A percentile compares a stretch with the other conserved stretches of the same genome.
Evolutionary conservation across 2,113 vertebrate species (phyloP).

Genomic region (Lophura nycthemera): DNA sequence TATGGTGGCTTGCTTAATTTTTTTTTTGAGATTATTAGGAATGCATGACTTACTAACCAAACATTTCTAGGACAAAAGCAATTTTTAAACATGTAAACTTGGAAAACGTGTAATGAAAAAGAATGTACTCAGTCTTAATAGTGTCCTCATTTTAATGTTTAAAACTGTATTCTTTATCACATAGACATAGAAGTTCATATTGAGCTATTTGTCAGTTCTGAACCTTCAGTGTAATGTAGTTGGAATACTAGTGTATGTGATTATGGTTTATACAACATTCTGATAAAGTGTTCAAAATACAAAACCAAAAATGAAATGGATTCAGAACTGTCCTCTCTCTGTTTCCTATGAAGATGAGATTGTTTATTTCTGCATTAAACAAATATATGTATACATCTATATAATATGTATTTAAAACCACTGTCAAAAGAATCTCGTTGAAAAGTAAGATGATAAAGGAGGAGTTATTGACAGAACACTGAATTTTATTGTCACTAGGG

Average conservation of each 20-base stretch:
- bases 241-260: not conserved
- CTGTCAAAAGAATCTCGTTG: not conserved
- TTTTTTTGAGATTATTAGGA: not conserved
- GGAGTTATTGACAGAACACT: not conserved
- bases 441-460: not conserved
- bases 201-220: not conserved
- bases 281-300: not conserved
- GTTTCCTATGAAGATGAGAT: not conserved
- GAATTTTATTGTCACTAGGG: not conserved
- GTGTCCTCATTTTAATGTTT: not conserved
- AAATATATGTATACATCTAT: not conserved
- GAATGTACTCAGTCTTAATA: not conserved
- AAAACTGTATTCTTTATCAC: not conserved
- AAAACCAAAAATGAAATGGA: not conserved
- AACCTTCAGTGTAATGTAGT: not conserved
- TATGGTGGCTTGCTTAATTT: not conserved
- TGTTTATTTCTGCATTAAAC: not conserved
- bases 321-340: not conserved
- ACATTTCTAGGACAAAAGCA: not conserved
- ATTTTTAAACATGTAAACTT: not conserved
- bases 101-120: not conserved
- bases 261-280: not conserved
- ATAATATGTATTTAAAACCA: not conserved
- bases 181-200: not conserved
- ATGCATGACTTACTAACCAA: not conserved